phyloP scores from a whole-genome alignment of 2,113 vertebrate genomes.

The Rhynchomys soricoides region DNA sequence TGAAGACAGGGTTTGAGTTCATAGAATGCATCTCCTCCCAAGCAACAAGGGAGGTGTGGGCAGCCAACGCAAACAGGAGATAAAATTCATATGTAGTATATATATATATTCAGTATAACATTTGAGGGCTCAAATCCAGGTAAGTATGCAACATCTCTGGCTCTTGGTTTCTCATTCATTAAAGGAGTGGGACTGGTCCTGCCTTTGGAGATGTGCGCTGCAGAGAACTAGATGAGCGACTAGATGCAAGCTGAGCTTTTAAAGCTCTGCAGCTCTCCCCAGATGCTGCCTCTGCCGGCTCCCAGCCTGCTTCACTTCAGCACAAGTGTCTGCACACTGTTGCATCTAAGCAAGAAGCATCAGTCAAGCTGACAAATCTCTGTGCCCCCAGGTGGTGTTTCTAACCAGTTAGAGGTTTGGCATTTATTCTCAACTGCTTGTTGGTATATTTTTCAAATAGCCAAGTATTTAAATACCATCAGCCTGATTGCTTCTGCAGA shows the following conservation, averaged over 20 bases:
- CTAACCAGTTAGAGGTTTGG: constrained; percentile 63
- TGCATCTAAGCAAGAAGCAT: constrained; percentile 19
- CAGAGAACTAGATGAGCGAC: background rate
- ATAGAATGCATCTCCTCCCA: background rate
- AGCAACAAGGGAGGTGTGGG: background rate
- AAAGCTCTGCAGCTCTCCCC: background rate
- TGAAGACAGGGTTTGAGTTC: background rate
- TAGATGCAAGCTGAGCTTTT: background rate
- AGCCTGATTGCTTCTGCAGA: constrained; percentile 39
- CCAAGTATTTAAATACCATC: constrained; percentile 58
- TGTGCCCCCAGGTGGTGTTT: constrained; percentile 44
- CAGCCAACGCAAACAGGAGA: background rate
- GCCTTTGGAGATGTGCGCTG: background rate
- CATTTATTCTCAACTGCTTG: constrained; percentile 70
- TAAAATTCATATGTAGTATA: background rate
- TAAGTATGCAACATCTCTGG: background rate
- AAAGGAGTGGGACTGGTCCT: background rate
- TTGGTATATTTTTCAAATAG: constrained; percentile 67
- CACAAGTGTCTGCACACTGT: background rate
- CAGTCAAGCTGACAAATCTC: constrained; percentile 54
- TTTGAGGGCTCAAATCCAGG: background rate
- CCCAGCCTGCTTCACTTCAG: background rate
- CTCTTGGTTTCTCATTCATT: background rate
- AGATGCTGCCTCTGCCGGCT: rapidly evolving
- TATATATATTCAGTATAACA: background rate